Evolutionary conservation across 2,888 invertebrate species (phyloP), one percentile per base, ranked within the genome.

Genomic region (Dendrolimus pini): DNA sequence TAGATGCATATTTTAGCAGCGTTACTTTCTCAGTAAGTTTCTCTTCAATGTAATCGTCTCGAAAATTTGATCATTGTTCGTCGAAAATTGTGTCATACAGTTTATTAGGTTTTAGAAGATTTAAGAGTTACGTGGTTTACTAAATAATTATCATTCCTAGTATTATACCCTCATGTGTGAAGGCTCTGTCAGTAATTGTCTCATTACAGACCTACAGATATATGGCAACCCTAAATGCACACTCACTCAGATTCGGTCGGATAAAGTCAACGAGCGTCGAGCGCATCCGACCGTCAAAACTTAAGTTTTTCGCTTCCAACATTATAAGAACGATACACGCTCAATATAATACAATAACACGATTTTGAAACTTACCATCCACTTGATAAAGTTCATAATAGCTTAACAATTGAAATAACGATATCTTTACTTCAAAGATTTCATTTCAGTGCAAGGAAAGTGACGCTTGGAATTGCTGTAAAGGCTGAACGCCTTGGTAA

Each of bases 381-480:
- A 53, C 6, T 0, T 7, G 41, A 59, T 64, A 76, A 62, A 69
- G 63, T 55, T 52, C 52, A 61, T 60, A 65, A 62, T 68, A 30
- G 58, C 56, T 55, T 62, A 62, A 55, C 56, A 59, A 54, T 54
- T 47, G 53, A 42, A 56, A 57, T 58, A 60, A 63, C 63, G 66
- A 73, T 72, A 75, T 75, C 73, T 83, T 78, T 75, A 77, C 77
- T 71, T 69, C 78, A 82, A 80, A 80, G 78, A 83, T 84, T 82
- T 82, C 72, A 80, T 80, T 72, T 67, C 67, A 72, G 65, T 66
- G 71, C 63, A 69, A 78, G 77, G 82, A 85, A 83, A 83, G 80
- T 71, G 71, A 68, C 64, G 63, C 75, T 74, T 75, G 47, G 47
- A 47, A 12, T 47, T 47, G 47, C 47, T 47, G 12, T 47, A 47